Evolutionary conservation across 2,888 invertebrate species (phyloP).

Genomic region (Perizoma affinitatum): DNA sequence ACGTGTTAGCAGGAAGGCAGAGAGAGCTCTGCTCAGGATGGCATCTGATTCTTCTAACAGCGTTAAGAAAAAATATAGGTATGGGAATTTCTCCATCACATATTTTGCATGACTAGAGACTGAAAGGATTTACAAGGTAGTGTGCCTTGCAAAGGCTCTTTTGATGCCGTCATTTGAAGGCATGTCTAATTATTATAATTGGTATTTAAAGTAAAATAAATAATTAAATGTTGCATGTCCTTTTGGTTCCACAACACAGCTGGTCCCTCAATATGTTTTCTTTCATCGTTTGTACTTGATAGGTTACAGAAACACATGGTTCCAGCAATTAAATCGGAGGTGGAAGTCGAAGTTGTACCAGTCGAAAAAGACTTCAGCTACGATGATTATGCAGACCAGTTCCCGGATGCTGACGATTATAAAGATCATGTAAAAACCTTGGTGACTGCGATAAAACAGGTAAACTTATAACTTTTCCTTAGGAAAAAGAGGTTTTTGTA

Average conservation of each 20-base stretch:
- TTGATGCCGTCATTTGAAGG: too few relatives aligned
- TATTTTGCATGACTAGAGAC: too few relatives aligned
- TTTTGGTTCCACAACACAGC: too few relatives aligned
- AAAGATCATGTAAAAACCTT: constrained; percentile 19
- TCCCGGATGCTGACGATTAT: constrained; percentile 29
- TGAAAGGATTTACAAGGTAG: too few relatives aligned
- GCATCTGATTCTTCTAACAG: constrained; percentile 24
- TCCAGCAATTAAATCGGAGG: constrained; percentile 22
- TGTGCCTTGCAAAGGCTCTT: too few relatives aligned
- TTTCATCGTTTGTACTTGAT: not conserved
- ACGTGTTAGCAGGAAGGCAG: constrained; percentile 55
- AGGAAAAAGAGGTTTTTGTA: too few relatives aligned
- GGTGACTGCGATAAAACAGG: constrained; percentile 30
- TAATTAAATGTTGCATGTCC: too few relatives aligned
- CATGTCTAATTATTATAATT: too few relatives aligned
- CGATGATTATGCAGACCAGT: constrained; percentile 36
- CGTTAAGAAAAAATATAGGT: constrained; percentile 22
- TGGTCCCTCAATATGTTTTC: not conserved
- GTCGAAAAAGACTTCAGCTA: constrained; percentile 26
- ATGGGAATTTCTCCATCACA: not conserved
- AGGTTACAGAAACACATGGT: constrained; percentile 10
- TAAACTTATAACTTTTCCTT: constrained; percentile 4
- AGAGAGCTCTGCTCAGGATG: constrained; percentile 53
- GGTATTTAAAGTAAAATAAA: too few relatives aligned
- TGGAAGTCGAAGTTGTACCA: constrained; percentile 20